These are phyloP conservation scores for Ramazzottius varieornatus DNA, from an alignment of 2,888 invertebrate genomes.

Conservation along the genomic window DNA sequence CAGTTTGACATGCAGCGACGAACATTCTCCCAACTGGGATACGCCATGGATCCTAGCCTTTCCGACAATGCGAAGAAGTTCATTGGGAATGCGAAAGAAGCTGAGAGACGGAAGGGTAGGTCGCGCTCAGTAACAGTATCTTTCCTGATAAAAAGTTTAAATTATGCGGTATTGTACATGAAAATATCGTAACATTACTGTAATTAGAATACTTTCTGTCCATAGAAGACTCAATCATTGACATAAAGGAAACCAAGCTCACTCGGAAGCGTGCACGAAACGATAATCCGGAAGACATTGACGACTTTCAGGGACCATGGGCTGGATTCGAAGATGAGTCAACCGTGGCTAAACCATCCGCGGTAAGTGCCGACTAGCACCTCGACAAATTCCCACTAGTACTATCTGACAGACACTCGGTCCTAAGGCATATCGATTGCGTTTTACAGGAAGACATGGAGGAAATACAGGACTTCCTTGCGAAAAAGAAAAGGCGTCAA, in stretches of 20 bases:
- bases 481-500: conserved; percentile 36
- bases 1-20: conserved; percentile 85
- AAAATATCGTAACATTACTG: no score
- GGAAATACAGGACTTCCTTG: conserved; percentile 70
- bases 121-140: no score
- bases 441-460: conserved; percentile 69
- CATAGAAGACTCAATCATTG: neutral
- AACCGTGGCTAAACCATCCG: conserved; percentile 59
- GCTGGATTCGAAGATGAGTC: conserved; percentile 72
- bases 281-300: conserved; percentile 63
- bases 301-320: conserved; percentile 92
- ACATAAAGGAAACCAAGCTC: conserved; percentile 15
- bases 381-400: no score
- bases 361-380: no score
- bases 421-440: no score
- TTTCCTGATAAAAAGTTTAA: conserved; percentile 31
- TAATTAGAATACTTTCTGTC: no score
- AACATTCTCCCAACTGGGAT: conserved; percentile 37
- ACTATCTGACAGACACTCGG: no score
- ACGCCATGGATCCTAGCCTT: conserved; percentile 1
- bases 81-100: conserved; percentile 15
- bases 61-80: conserved; percentile 10
- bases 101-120: conserved; percentile 12
- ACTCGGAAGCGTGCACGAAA: conserved; percentile 51
- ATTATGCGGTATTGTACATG: neutral